Base-by-base conservation (phyloP, 1,140 invertebrate species). In the Hyles euphorbiae region DNA sequence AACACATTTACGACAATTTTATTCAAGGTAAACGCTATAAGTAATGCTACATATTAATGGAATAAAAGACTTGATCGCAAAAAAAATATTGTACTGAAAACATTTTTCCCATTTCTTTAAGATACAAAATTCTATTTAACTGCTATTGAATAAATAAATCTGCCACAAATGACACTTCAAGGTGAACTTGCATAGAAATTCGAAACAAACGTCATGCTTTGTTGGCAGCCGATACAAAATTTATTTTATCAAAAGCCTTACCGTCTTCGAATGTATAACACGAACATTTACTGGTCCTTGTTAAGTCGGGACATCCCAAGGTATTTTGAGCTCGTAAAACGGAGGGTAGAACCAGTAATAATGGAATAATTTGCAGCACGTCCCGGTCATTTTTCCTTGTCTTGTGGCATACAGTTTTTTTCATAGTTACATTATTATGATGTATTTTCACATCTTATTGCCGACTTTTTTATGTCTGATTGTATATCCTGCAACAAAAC, bases 251-350 rank as follows among this genome's bases (percentile, higher is more conserved):
- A 62, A 59, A 45, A 46, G 49, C 43, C 75, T 80, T 76, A 88
- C 86, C 81, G 66, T 83, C 74, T 76, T 88, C 83, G 67, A 83
- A 84, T 53, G 71, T 79, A 68, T 85, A 83, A 68, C 86, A 88
- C 49, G 82, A 80, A 72, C 86, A 88, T 80, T 86, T 86, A 72
- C 80, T 80, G 69, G 70, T 81, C 65, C 64, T 70, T 62, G 80
- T 82, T 71, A 81, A 63, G 61, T 81, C 76, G 10, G 78, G 65
- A 59, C 85, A 88, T 59, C 71, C 81, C 83, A 85, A 56, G 79
- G 83, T 83, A 85, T 88, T 85, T 82, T 88, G 68, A 83, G 81
- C 79, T 86, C 85, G 76, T 72, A 77, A 72, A 81, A 86, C 63
- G 71, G 76, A 66, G 68, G 75, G 76, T 68, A 84, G 61, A 77